Base-by-base conservation (phyloP, 2,797 vertebrate genomes). In the Menidia menidia region DNA sequence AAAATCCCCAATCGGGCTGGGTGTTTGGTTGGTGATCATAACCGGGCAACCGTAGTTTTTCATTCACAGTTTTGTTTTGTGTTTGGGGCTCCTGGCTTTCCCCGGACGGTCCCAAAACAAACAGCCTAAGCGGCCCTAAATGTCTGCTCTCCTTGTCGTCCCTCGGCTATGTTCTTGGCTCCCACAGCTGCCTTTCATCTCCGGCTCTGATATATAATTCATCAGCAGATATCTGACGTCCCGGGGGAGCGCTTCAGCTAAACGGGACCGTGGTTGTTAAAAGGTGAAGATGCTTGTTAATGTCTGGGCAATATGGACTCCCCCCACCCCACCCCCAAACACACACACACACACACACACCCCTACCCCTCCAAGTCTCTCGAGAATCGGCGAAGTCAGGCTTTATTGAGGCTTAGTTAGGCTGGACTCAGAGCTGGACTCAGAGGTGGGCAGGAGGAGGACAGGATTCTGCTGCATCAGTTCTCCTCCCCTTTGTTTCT, bases 141-240 rank as follows among this genome's bases (percentile, higher is more conserved):
- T 78, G 60, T 81, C 76, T 80, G 77, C 47, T 83, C 67, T 64
- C 53, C 85, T 75, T 84, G 80, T 81, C 73, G 78, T 87, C 85
- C 85, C 81, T 83, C 72, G 88, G 86, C 83, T 18, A 82, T 81
- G 80, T 85, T 86, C 83, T 86, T 84, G 87, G 87, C 90, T 88
- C 87, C 75, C 73, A 55, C 85, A 44, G 81, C 59, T 58, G 55
- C 53, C 86, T 93, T 91, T 92, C 92, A 92, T 93, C 91, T 91
- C 60, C 64, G 15, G 64, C 87, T 92, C 77, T 91, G 88, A 93
- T 94, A 90, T 90, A 93, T 93, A 92, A 93, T 94, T 93, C 92
- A 94, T 94, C 89, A 71, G 73, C 79, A 91, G 90, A 92, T 90
- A 90, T 89, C 87, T 90, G 83, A 85, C 71, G 71, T 89, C 91